A percentile compares a stretch with the other conserved stretches of the same genome.
phyloP scores from a whole-genome alignment of 1,140 invertebrate genomes.

The Oreohelix idahoensis region DNA sequence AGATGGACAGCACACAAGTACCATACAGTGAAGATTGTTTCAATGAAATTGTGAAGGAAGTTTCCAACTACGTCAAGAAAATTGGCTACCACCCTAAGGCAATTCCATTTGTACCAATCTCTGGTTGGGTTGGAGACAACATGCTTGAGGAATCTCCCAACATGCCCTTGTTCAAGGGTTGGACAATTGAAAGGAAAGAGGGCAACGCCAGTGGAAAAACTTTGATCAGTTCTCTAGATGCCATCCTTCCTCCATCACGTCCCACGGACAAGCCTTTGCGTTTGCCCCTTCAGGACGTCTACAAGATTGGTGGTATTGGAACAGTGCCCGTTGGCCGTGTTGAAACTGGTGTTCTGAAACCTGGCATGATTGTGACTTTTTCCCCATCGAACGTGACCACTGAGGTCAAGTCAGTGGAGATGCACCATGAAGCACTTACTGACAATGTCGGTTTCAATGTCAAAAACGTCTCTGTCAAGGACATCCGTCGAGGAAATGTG shows the following conservation, averaged over 20 bases:
- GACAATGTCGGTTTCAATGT: constrained; percentile 99
- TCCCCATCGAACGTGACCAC: constrained; percentile 92
- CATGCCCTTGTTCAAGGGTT: constrained; percentile 86
- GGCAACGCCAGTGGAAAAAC: constrained; percentile 91
- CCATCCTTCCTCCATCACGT: constrained; percentile 91
- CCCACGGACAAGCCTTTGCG: constrained; percentile 97
- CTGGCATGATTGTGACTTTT: constrained; percentile 98
- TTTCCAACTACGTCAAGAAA: constrained; percentile 93
- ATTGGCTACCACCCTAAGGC: constrained; percentile 95
- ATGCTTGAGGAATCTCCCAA: too few relatives aligned
- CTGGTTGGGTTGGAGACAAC: too few relatives aligned
- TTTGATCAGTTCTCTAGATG: constrained; percentile 93
- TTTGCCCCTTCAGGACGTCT: constrained; percentile 97
- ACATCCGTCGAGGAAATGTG: constrained; percentile 95
- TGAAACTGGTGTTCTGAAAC: constrained; percentile 97
- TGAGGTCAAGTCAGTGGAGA: constrained; percentile 83
- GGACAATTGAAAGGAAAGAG: constrained; percentile 78
- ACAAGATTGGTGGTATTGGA: constrained; percentile 99
- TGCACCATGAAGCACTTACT: constrained; percentile 97
- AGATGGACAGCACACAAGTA: constrained; percentile 22
- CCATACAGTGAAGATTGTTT: constrained; percentile 80
- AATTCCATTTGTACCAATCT: constrained; percentile 98
- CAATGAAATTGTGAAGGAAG: constrained; percentile 98
- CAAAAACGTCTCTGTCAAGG: constrained; percentile 99
- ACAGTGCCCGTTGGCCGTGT: constrained; percentile 99